phyloP scores from a whole-genome alignment of 2,113 vertebrate genomes.

The human region GRCh38 chr14:95419501-95420000 shows the following conservation, averaged over 20 bases:
- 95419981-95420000: background rate
- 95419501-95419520: background rate
- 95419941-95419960: too few relatives aligned
- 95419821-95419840: fast-evolving
- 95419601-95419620: background rate
- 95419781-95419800: too few relatives aligned
- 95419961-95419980: background rate
- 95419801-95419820: too few relatives aligned
- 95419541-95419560: background rate
- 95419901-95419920: fast-evolving
- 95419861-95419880: too few relatives aligned
- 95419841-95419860: too few relatives aligned
- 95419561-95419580: background rate
- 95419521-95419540: background rate
- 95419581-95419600: background rate
- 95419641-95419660: fast-evolving
- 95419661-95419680: fast-evolving
- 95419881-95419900: too few relatives aligned
- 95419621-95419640: too few relatives aligned
- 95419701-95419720: fast-evolving
- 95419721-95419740: fast-evolving
- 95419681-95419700: fast-evolving
- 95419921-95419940: background rate
- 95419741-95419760: fast-evolving
- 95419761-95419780: fast-evolving